phyloP scores from a whole-genome alignment of 1,140 invertebrate genomes.

The Cydia amplana region DNA sequence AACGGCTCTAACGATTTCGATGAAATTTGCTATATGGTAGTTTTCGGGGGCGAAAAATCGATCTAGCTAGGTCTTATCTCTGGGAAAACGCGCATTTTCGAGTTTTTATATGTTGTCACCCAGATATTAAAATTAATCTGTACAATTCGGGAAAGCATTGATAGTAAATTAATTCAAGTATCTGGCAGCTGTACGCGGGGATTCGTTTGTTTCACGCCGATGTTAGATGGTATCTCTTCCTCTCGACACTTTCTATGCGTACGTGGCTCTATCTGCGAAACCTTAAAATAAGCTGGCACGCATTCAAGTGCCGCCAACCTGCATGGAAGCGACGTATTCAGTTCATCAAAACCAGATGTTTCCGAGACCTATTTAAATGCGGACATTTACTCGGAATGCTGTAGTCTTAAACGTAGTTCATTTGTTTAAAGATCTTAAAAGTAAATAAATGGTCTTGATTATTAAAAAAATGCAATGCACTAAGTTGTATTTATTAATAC shows the following conservation, averaged over 20 bases:
- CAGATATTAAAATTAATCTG: no score
- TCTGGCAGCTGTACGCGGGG: not conserved
- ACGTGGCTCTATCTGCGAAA: conserved; percentile 23
- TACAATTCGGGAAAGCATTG: not conserved
- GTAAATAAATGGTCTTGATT: no score
- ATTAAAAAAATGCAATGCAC: no score
- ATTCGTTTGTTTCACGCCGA: not conserved
- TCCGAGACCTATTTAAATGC: conserved; percentile 62
- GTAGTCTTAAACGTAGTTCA: not conserved
- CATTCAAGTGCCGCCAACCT: conserved; percentile 73
- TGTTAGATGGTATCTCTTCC: conserved; percentile 6
- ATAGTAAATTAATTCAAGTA: not conserved
- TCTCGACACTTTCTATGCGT: not conserved
- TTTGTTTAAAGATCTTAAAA: not conserved
- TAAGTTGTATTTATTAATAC: no score
- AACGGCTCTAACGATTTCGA: no score
- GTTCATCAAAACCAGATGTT: conserved; percentile 76
- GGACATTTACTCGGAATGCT: conserved; percentile 43
- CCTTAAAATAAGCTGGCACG: conserved; percentile 76
- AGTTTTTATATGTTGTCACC: no score
- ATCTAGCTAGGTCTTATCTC: no score
- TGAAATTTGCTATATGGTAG: no score
- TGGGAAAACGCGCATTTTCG: no score
- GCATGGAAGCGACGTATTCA: conserved; percentile 74
- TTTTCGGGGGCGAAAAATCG: no score